phyloP scores from a whole-genome alignment of 2,797 vertebrate species.

The Poeciliopsis paucimaculata region DNA sequence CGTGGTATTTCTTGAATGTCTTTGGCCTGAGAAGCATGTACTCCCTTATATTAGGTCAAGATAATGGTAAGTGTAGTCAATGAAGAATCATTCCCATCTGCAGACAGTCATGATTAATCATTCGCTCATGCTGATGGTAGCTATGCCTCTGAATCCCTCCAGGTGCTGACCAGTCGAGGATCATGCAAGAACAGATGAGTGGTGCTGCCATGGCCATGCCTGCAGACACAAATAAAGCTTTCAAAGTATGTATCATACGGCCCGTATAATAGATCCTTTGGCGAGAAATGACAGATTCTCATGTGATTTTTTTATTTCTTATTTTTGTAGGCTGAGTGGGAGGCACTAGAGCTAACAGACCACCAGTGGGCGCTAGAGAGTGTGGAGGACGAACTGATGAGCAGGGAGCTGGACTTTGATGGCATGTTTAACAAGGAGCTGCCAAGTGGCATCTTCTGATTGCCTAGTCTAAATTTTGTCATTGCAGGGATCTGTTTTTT shows the following conservation, averaged over 20 bases:
- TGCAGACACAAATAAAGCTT: slow-evolving; percentile 98
- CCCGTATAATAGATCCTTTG: background rate
- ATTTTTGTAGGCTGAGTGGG: slow-evolving; percentile 92
- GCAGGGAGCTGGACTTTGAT: slow-evolving; percentile 94
- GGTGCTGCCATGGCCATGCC: slow-evolving; percentile 99
- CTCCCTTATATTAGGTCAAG: slow-evolving; percentile 96
- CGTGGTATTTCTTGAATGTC: slow-evolving; percentile 99
- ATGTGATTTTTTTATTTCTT: slow-evolving; percentile 9
- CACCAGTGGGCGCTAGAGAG: slow-evolving; percentile 98
- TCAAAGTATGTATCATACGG: slow-evolving; percentile 87
- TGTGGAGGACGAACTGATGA: slow-evolving; percentile 97
- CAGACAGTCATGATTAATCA: background rate
- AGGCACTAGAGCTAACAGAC: slow-evolving; percentile 95
- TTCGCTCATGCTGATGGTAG: slow-evolving; percentile 4
- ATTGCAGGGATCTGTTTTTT: slow-evolving; percentile 54
- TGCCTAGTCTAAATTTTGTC: slow-evolving; percentile 28
- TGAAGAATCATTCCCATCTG: background rate
- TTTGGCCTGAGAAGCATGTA: slow-evolving; percentile 99
- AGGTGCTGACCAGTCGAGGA: slow-evolving; percentile 96
- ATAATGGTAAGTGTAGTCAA: slow-evolving; percentile 88
- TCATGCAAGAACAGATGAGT: slow-evolving; percentile 99
- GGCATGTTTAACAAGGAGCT: slow-evolving; percentile 98
- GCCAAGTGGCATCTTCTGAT: slow-evolving; percentile 94
- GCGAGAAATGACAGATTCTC: background rate
- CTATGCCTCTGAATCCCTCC: background rate